Evolutionary conservation across 1,140 invertebrate species (phyloP).

Genomic region (Amyelois transitella): DNA sequence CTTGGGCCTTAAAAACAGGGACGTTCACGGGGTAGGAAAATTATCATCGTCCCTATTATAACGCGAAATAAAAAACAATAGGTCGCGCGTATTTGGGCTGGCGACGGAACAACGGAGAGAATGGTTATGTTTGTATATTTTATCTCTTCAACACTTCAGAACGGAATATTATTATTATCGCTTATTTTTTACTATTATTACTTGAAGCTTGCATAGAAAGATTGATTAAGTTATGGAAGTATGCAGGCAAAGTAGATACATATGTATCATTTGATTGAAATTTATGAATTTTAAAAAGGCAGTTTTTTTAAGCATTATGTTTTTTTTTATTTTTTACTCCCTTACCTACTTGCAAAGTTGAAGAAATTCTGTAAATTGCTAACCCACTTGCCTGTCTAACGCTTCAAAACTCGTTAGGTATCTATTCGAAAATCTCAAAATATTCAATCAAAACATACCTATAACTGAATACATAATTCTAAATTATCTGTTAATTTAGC

Average conservation of each 20-base stretch:
- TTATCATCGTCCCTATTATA: slow-evolving; percentile 3
- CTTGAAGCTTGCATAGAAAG: not conserved
- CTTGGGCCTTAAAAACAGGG: not conserved
- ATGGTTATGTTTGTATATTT: not conserved
- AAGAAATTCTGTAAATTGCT: too few species aligned
- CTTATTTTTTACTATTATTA: not conserved
- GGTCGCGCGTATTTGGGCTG: not conserved
- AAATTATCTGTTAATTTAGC: too few species aligned
- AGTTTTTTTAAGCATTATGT: not conserved
- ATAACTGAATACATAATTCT: too few species aligned
- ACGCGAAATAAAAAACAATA: slow-evolving; percentile 5
- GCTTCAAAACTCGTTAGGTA: too few species aligned
- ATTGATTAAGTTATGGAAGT: not conserved
- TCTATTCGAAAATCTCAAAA: too few species aligned
- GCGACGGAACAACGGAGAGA: not conserved
- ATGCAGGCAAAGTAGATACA: not conserved
- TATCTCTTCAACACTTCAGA: not conserved
- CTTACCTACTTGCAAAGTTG: too few species aligned
- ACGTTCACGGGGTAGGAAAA: not conserved
- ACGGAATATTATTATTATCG: not conserved
- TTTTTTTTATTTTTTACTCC: too few species aligned
- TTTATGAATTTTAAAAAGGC: not conserved
- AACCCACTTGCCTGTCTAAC: too few species aligned
- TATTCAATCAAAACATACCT: too few species aligned
- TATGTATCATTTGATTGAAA: not conserved